These are phyloP conservation scores for Branchipolynoe longqiensis DNA, from an alignment of 2,888 invertebrate species.

Conservation along the genomic window DNA sequence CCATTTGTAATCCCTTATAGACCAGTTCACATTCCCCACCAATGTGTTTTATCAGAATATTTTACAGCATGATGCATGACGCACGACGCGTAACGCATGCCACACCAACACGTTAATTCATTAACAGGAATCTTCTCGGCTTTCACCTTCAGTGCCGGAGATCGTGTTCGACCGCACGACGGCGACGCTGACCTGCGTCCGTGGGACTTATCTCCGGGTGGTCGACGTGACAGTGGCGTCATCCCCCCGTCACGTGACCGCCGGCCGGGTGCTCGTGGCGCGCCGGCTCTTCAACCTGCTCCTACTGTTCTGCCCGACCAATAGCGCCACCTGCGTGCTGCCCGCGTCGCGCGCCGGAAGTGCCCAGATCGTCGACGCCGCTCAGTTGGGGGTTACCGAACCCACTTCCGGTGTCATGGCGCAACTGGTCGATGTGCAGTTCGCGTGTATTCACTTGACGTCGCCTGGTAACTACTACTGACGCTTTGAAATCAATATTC, in stretches of 20 bases:
- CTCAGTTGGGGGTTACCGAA: background rate
- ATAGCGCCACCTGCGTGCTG: slow-evolving; percentile 11
- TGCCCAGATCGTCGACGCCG: background rate
- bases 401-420: background rate
- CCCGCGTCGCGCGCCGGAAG: background rate
- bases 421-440: background rate
- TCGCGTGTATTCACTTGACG: background rate
- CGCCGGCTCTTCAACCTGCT: background rate
- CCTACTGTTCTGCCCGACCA: background rate
- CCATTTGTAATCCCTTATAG: too few relatives aligned
- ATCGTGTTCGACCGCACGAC: background rate
- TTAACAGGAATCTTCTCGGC: too few relatives aligned
- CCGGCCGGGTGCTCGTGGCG: background rate
- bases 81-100: too few relatives aligned
- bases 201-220: background rate
- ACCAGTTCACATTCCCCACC: too few relatives aligned
- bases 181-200: background rate
- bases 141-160: background rate
- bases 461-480: background rate
- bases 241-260: background rate
- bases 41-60: too few relatives aligned
- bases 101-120: too few relatives aligned
- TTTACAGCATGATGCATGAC: too few relatives aligned
- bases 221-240: slow-evolving; percentile 13
- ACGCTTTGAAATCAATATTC: too few relatives aligned